Evolutionary conservation across 2,888 invertebrate genomes (phyloP).

Genomic region (Aporophyla lueneburgensis): DNA sequence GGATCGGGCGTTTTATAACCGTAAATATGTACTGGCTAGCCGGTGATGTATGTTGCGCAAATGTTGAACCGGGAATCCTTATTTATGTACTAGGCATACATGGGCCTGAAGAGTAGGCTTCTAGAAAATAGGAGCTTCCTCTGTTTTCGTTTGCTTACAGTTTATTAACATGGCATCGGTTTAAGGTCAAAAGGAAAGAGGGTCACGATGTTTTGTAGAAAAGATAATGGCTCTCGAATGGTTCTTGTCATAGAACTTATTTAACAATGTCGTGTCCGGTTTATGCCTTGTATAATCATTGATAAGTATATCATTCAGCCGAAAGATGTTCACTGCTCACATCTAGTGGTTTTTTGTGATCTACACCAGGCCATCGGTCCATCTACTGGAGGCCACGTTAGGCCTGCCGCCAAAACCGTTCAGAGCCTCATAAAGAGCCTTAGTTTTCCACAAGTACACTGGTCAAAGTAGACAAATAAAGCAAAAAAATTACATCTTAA

Average conservation of each 20-base stretch:
- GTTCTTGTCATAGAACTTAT: not conserved
- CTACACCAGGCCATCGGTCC: not conserved
- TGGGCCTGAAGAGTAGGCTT: conserved; percentile 7
- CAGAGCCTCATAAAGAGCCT: not conserved
- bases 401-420: not conserved
- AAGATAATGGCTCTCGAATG: not conserved
- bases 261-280: no score
- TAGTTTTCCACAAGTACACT: not conserved
- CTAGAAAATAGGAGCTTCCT: conserved; percentile 17
- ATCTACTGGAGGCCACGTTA: no score
- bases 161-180: not conserved
- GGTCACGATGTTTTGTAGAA: not conserved
- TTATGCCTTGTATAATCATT: not conserved
- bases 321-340: not conserved
- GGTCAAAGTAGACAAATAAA: not conserved
- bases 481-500: not conserved
- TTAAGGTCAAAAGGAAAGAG: not conserved
- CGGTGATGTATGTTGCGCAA: conserved; percentile 46
- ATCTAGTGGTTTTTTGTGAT: not conserved
- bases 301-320: no score
- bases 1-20: conserved; percentile 63
- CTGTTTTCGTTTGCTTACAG: not conserved
- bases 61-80: conserved; percentile 31
- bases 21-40: conserved; percentile 58
- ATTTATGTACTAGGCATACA: conserved; percentile 46